Evolutionary conservation across 1,140 invertebrate species (phyloP).

Genomic region (Aphidius ervi): DNA sequence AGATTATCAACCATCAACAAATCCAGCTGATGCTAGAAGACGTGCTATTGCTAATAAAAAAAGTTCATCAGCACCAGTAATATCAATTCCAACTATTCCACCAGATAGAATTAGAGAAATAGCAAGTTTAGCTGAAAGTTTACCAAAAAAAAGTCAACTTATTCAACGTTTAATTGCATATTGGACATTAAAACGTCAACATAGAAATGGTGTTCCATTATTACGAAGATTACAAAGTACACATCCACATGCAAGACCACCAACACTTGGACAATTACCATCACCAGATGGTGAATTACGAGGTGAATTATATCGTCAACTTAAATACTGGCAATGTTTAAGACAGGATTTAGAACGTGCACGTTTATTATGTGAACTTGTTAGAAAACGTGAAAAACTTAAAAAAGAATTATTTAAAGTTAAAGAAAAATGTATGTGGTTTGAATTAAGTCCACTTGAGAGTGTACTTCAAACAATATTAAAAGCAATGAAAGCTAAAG

Average conservation of each 20-base stretch:
- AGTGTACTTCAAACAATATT: conserved; percentile 72
- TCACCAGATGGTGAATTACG: conserved; percentile 53
- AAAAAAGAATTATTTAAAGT: conserved; percentile 85
- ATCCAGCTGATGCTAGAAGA: conserved; percentile 51
- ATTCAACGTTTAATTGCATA: conserved; percentile 85
- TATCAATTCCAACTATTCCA: conserved; percentile 91
- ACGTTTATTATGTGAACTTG: conserved; percentile 87
- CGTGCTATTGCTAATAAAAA: conserved; percentile 75
- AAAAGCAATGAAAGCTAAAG: conserved; percentile 72
- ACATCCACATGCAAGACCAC: conserved; percentile 54
- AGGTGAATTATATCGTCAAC: conserved; percentile 74
- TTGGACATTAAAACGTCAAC: conserved; percentile 95
- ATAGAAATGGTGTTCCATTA: conserved; percentile 92
- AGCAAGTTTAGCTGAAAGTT: conserved; percentile 55
- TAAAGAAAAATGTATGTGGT: conserved; percentile 74
- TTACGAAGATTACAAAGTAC: conserved; percentile 79
- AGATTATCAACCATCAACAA: conserved; percentile 58
- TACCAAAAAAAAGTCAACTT: conserved; percentile 78
- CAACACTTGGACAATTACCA: conserved; percentile 41
- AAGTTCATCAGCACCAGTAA: conserved; percentile 81
- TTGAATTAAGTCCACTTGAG: conserved; percentile 78
- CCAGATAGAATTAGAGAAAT: conserved; percentile 85
- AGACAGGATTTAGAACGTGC: conserved; percentile 92
- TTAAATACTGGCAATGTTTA: conserved; percentile 93
- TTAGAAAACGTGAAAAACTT: conserved; percentile 90